Base-by-base conservation (phyloP, 2,888 invertebrate genomes). In the Ornithoptera alexandrae region DNA sequence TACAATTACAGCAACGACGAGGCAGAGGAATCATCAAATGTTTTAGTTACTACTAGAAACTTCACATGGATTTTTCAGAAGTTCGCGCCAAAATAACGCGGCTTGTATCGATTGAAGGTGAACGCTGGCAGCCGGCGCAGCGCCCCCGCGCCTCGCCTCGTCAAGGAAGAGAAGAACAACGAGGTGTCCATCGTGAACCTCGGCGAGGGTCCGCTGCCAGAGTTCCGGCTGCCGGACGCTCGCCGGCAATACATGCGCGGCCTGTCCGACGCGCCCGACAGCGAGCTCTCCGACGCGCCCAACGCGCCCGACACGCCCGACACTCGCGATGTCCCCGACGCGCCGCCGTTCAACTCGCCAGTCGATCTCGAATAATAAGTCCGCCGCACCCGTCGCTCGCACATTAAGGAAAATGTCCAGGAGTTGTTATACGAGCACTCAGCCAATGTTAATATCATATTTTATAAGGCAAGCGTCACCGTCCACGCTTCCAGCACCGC, bases 181-280 rank as follows among this genome's bases (percentile, higher is more conserved):
- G 81, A 84, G 2, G 80, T 88, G 30, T 81, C 81, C 2, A 69
- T 89, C 69, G 71, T 87, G 63, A 79, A 77, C 60, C 73, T 88
- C 42, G 85, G 82, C 74, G 74, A 70, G 10, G 83, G 73, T 2
- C 85, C 87, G 3, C 73, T 85, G 69, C 88, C 88, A 0, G 75
- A 78, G 74, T 81, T 88, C 74, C 80, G 80, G 0, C 81, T 89
- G 72, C 85, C 88, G 24, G 72, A 71, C 63, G 70, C 76, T 24
- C 80, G 86, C 18, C 77, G 86, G 12, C 89, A 88, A 78, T 87
- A 87, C 78, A 86, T 84, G 67, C 65, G 59, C 39, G 39, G 39
- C 39, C 39, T 39, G 8, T 39, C 39, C 22, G 61, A 65, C 36
- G 59, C 53, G 65, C 65, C 67, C n/a, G 63, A 56, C 63, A 57